Evolutionary conservation across 2,113 vertebrate species (phyloP).

Genomic region (Ptilonorhynchus violaceus): DNA sequence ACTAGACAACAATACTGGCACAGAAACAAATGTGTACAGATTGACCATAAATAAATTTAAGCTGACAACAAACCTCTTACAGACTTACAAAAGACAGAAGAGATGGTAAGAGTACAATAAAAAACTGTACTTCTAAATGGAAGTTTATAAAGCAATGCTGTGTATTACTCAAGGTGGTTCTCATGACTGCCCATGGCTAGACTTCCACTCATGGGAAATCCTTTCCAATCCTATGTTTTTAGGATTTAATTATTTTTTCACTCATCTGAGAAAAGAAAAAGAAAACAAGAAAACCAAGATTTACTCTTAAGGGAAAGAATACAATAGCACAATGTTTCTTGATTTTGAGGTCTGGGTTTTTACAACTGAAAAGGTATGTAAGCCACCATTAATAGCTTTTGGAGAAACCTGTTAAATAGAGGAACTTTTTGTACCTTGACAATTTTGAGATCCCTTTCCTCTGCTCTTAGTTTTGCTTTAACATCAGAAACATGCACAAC

Average conservation of each 20-base stretch:
- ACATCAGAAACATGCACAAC: not conserved
- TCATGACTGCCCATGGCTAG: not conserved
- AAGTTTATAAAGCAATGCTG: not conserved
- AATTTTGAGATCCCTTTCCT: not conserved
- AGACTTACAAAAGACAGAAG: not conserved
- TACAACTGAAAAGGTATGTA: not conserved
- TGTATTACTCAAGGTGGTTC: not conserved
- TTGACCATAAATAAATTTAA: constrained; percentile 14
- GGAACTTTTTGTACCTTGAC: not conserved
- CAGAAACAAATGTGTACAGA: not conserved
- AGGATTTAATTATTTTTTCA: not conserved
- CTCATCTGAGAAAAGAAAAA: not conserved
- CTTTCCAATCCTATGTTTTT: not conserved
- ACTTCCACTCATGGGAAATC: not conserved
- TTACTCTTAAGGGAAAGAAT: not conserved
- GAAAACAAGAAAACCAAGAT: not conserved
- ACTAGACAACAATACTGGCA: not conserved
- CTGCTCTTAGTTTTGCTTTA: not conserved
- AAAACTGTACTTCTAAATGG: not conserved
- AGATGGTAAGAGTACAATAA: not conserved
- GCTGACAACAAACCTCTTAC: not conserved
- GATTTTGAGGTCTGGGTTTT: not conserved
- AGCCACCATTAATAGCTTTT: not conserved
- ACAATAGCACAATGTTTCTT: not conserved
- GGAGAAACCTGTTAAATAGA: not conserved